These are phyloP conservation scores for Sicus ferrugineus DNA, from an alignment of 2,888 invertebrate genomes.

Conservation along the genomic window DNA sequence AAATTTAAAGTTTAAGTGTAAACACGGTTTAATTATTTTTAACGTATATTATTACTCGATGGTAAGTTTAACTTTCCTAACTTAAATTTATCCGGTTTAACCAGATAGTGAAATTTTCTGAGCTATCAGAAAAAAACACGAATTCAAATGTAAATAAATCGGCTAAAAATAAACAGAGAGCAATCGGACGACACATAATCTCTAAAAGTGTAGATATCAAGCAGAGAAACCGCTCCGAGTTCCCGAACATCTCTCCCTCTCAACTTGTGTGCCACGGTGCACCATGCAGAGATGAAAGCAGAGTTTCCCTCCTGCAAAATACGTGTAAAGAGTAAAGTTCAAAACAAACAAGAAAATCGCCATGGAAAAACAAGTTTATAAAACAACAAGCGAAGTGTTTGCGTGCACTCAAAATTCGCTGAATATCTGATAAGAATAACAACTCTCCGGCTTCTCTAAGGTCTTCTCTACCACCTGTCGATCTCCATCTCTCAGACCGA, in stretches of 20 bases:
- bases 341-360: not conserved
- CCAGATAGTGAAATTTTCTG: too few relatives aligned
- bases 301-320: too few relatives aligned
- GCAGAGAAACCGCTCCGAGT: not conserved
- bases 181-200: not conserved
- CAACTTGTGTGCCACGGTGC: too few relatives aligned
- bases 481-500: not conserved
- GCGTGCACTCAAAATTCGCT: not conserved
- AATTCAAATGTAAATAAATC: conserved; percentile 12
- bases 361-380: not conserved
- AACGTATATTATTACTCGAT: too few relatives aligned
- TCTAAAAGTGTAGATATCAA: not conserved
- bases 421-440: not conserved
- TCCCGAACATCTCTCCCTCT: not conserved
- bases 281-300: conserved; percentile 7
- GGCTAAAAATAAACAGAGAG: conserved; percentile 9
- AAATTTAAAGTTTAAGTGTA: too few relatives aligned
- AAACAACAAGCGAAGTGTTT: not conserved
- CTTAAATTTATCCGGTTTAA: too few relatives aligned
- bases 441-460: conserved; percentile 1
- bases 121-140: not conserved
- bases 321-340: too few relatives aligned
- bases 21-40: too few relatives aligned
- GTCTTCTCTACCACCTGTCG: not conserved
- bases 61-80: too few relatives aligned